A percentile compares a stretch with the other conserved stretches of the same genome.
Conservation (phyloP, 2,888 invertebrate species). For the Zele albiditarsus region DNA sequence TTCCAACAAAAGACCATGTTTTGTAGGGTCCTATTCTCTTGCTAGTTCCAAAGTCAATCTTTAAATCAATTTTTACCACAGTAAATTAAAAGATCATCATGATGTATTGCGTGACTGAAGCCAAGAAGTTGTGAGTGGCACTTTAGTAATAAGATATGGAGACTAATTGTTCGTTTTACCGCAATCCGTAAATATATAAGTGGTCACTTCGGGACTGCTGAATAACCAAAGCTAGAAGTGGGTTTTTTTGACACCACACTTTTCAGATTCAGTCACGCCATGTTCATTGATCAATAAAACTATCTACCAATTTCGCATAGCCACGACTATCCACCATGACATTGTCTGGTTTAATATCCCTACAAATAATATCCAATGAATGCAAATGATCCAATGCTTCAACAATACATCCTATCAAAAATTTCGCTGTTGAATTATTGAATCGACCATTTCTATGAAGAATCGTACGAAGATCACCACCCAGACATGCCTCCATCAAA, state of each 20-base stretch:
- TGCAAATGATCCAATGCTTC: slow-evolving; percentile 94
- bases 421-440: slow-evolving; percentile 85
- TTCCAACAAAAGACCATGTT: slow-evolving; percentile 95
- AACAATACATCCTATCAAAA: slow-evolving; percentile 91
- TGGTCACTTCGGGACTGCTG: too few species aligned
- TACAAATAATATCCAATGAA: slow-evolving; percentile 84
- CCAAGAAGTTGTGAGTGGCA: too few species aligned
- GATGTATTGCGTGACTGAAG: too few species aligned
- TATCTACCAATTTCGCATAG: slow-evolving; percentile 87
- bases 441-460: slow-evolving; percentile 86
- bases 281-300: not conserved
- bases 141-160: too few species aligned
- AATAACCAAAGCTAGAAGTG: too few species aligned
- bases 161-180: too few species aligned
- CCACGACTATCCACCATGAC: slow-evolving; percentile 87
- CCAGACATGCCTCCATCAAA: slow-evolving; percentile 93
- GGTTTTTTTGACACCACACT: too few species aligned
- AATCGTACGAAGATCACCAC: slow-evolving; percentile 94
- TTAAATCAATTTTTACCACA: slow-evolving; percentile 42
- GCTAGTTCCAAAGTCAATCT: slow-evolving; percentile 95
- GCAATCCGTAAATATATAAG: too few species aligned
- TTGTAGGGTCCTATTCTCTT: slow-evolving; percentile 86
- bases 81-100: not conserved
- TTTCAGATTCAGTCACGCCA: too few species aligned
- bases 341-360: slow-evolving; percentile 96